phyloP scores from a whole-genome alignment of 2,888 invertebrate species.

The Adineta ricciae region DNA sequence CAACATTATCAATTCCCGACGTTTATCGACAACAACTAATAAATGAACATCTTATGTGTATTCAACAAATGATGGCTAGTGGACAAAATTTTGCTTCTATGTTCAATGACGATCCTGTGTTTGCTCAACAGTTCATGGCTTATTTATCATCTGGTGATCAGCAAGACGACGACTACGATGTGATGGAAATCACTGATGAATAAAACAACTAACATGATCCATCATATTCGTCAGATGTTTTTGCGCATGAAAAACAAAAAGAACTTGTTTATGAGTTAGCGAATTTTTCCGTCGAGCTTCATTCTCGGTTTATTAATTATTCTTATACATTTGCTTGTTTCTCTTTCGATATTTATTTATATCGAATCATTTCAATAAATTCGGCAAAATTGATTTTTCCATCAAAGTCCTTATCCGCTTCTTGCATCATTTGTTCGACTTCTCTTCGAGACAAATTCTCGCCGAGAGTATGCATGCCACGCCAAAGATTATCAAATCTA shows the following conservation, averaged over 20 bases:
- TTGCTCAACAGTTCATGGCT: background rate
- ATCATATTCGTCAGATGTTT: background rate
- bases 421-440: background rate
- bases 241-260: background rate
- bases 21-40: background rate
- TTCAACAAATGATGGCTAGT: slow-evolving; percentile 17
- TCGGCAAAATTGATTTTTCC: background rate
- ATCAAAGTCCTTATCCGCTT: background rate
- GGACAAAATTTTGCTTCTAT: slow-evolving; percentile 21
- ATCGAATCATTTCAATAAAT: background rate
- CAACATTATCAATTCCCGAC: slow-evolving; percentile 13
- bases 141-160: background rate
- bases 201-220: background rate
- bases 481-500: background rate
- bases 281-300: no score
- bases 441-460: background rate
- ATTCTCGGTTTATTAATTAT: no score
- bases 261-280: background rate
- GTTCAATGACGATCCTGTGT: slow-evolving; percentile 9
- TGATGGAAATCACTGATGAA: background rate
- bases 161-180: background rate
- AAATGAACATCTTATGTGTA: background rate
- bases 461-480: background rate
- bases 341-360: background rate
- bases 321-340: no score